Evolutionary conservation across 2,113 vertebrate genomes (phyloP), one percentile per base, ranked within the genome.

Genomic region (Lophura nycthemera): DNA sequence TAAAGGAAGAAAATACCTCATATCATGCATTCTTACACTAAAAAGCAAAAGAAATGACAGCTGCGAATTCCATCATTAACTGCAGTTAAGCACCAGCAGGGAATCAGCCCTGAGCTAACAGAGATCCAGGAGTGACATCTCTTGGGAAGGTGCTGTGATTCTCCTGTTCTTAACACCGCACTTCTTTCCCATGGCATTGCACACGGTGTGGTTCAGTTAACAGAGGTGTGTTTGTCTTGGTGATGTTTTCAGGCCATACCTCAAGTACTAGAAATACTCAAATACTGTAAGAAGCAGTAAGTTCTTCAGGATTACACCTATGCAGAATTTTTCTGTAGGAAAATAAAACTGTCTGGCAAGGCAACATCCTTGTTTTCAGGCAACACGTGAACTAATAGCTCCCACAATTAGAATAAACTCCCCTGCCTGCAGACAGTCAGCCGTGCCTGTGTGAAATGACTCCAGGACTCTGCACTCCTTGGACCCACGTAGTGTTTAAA

Each of bases 261-360:
- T 34, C 13, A 11, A 63, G 13, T 14, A 14, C 0, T 40, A 8
- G 13, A 40, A 32, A 19, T 29, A 3, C 52, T 19, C 15, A 63
- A 56, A 43, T 20, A 5, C 32, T 0, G 0, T 1, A 4, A 77
- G 14, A 2, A 30, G 18, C 1, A 16, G 9, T 18, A 27, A 34
- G 32, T 36, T 45, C 36, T 70, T 38, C 4, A 48, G 40, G 22
- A 20, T 38, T 71, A n/a, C 18, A 32, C 42, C 22, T 22, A 11
- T 3, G 20, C 27, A 83, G 32, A 74, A 27, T 15, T 47, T 34
- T 77, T 47, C 52, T 64, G 42, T 38, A 67, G 65, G 61, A 42
- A 20, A 86, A 34, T 2, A 10, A 30, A 13, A 6, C 5, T 42
- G 40, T 48, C 73, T 34, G 65, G 24, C 29, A 27, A 71, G 56